Conservation (phyloP, 2,888 invertebrate species). For the Dysmachus trigonus region DNA sequence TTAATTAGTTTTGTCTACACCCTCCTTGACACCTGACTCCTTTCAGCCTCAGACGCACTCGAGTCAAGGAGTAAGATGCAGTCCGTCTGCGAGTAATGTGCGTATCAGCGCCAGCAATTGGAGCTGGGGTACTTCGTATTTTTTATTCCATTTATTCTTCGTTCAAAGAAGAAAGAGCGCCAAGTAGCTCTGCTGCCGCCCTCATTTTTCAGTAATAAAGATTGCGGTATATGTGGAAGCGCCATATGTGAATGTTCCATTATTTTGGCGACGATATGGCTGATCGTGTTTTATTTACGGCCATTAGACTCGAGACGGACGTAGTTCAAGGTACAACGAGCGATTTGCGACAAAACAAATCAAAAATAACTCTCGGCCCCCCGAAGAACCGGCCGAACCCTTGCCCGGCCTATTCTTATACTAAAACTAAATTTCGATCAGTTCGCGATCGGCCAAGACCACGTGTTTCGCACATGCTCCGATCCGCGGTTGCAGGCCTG, state of each 20-base stretch:
- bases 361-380: slow-evolving; percentile 1
- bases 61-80: background rate
- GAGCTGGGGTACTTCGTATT: background rate
- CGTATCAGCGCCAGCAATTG: background rate
- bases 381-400: background rate
- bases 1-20: background rate
- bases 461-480: slow-evolving; percentile 20
- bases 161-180: background rate
- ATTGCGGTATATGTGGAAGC: background rate
- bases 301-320: slow-evolving; percentile 8
- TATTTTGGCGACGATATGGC: slow-evolving; percentile 31
- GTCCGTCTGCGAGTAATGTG: background rate
- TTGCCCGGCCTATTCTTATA: background rate
- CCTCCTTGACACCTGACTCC: background rate
- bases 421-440: background rate
- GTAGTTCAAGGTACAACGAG: slow-evolving; percentile 18
- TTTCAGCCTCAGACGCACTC: background rate
- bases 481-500: background rate
- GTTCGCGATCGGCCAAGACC: background rate
- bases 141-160: background rate
- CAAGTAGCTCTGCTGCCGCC: background rate
- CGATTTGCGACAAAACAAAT: slow-evolving; percentile 14
- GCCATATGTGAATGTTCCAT: slow-evolving; percentile 15
- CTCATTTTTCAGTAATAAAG: background rate
- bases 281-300: slow-evolving; percentile 28